A percentile compares a stretch with the other conserved stretches of the same genome.
Conservation (phyloP, 2,888 invertebrate genomes). For the Timandra comae region DNA sequence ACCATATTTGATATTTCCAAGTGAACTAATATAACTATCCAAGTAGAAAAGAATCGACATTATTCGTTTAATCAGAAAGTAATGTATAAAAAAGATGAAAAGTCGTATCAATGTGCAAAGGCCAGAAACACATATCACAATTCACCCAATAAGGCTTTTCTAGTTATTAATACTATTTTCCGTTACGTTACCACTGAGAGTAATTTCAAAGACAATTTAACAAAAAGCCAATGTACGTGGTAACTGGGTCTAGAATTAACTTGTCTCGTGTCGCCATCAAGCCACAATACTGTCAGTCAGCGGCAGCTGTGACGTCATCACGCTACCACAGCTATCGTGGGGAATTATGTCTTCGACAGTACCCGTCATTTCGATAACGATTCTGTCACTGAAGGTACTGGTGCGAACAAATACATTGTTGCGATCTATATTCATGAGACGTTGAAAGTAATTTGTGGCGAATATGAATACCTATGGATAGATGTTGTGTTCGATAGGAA, state of each 20-base stretch:
- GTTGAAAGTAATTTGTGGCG: slow-evolving; percentile 24
- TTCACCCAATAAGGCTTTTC: too few relatives aligned
- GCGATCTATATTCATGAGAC: slow-evolving; percentile 40
- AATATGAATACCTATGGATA: slow-evolving; percentile 14
- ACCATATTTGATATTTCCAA: too few relatives aligned
- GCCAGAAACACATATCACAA: too few relatives aligned
- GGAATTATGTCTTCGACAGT: slow-evolving; percentile 30
- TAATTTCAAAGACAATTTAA: too few relatives aligned
- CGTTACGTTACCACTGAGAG: too few relatives aligned
- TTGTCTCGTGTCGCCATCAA: slow-evolving; percentile 10
- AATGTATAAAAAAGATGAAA: too few relatives aligned
- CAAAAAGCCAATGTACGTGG: too few relatives aligned
- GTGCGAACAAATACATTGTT: slow-evolving; percentile 29
- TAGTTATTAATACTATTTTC: too few relatives aligned
- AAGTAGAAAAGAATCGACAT: too few relatives aligned
- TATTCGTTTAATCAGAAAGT: too few relatives aligned
- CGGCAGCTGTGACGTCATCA: slow-evolving; percentile 27
- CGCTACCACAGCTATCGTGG: slow-evolving; percentile 17
- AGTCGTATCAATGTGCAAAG: too few relatives aligned
- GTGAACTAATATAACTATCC: too few relatives aligned
- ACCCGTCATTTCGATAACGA: slow-evolving; percentile 29
- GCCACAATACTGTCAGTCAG: slow-evolving; percentile 21
- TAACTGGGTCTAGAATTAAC: slow-evolving; percentile 4
- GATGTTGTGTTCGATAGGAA: slow-evolving; percentile 6
- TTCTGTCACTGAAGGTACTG: slow-evolving; percentile 25